Conservation (phyloP, 2,113 vertebrate species). For the Malurus elegans region DNA sequence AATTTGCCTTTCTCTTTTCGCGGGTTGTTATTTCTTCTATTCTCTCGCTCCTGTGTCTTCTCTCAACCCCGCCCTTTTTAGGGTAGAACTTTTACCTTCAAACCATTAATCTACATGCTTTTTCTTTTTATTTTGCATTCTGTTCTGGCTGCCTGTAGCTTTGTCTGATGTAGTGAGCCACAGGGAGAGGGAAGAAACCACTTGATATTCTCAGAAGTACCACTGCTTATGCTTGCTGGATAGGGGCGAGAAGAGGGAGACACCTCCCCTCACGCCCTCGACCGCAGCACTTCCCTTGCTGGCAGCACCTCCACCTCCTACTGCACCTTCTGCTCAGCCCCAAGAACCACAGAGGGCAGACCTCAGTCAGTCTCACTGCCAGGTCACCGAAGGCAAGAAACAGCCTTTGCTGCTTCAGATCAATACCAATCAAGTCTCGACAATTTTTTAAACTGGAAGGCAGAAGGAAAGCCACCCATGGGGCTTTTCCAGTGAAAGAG, state of each 20-base stretch:
- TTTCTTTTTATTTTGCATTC: background rate
- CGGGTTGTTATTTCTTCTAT: background rate
- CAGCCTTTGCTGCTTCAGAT: background rate
- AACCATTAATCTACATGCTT: background rate
- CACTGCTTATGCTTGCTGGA: background rate
- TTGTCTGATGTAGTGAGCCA: background rate
- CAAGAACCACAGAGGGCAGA: background rate
- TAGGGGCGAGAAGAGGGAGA: background rate
- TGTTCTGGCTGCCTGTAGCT: background rate
- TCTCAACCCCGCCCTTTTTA: background rate
- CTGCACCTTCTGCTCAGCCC: background rate
- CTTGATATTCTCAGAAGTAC: background rate
- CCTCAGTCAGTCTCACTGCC: background rate
- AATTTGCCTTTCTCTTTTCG: background rate
- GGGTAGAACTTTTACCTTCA: background rate
- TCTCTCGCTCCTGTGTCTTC: background rate
- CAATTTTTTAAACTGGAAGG: background rate
- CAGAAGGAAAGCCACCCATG: background rate
- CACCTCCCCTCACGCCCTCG: accelerated
- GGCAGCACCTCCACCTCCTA: background rate
- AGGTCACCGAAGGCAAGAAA: background rate
- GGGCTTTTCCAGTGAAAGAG: background rate
- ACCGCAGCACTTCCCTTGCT: background rate
- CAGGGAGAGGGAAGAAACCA: background rate
- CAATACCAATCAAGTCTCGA: background rate